These are phyloP conservation scores for Manis crassicaudata DNA, from an alignment of 2,797 vertebrate genomes.

Conservation along the genomic window DNA sequence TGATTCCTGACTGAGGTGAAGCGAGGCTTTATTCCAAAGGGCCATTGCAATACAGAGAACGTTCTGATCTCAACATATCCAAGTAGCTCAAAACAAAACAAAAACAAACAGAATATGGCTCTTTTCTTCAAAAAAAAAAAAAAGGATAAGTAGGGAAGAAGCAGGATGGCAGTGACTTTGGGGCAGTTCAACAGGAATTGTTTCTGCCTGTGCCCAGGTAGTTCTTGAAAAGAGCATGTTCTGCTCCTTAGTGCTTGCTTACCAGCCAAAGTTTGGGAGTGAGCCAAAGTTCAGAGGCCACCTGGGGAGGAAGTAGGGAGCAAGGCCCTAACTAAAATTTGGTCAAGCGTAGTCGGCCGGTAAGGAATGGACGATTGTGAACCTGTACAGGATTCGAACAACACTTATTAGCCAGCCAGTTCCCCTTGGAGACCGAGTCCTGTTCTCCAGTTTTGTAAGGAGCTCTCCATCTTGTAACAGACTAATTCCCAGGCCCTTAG, in stretches of 20 bases:
- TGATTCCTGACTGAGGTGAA: not conserved
- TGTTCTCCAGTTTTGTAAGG: not conserved
- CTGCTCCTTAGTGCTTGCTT: not conserved
- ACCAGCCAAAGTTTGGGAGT: not conserved
- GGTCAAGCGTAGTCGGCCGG: not conserved
- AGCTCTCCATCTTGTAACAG: not conserved
- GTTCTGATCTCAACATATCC: not conserved
- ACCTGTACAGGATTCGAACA: not conserved
- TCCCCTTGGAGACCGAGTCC: not conserved
- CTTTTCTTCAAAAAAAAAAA: not conserved
- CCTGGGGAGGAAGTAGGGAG: not conserved
- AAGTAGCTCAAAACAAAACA: not conserved
- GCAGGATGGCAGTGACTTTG: not conserved
- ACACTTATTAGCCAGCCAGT: not conserved
- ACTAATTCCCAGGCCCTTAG: fast-evolving
- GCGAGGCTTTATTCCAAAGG: not conserved
- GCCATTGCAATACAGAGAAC: not conserved
- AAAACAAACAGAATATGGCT: not conserved
- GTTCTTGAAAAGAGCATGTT: not conserved
- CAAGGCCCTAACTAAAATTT: not conserved
- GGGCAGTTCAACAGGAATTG: not conserved
- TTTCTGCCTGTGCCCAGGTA: not conserved
- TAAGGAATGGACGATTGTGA: not conserved
- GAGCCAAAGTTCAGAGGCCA: not conserved
- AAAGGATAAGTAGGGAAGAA: not conserved